Evolutionary conservation across 2,888 invertebrate species (phyloP).

Genomic region (Chesias legatella): DNA sequence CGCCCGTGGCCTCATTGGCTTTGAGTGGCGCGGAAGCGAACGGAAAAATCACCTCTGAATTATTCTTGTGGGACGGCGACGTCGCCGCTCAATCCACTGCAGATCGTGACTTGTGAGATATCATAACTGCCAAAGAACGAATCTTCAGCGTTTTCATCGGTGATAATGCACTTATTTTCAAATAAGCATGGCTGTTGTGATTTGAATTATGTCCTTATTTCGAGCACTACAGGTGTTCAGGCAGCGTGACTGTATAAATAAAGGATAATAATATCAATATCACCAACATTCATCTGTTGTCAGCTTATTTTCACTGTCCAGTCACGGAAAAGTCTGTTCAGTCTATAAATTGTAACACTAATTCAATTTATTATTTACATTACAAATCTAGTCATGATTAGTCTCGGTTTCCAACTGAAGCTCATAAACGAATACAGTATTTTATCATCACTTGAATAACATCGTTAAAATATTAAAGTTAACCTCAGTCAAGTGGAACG

Average conservation of each 20-base stretch:
- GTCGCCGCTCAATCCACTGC: constrained; percentile 24
- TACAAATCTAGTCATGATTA: too few relatives aligned
- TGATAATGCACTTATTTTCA: not conserved
- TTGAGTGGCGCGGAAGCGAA: constrained; percentile 46
- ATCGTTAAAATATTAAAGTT: constrained; percentile 41
- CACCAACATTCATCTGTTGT: too few relatives aligned
- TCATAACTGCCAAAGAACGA: constrained; percentile 2
- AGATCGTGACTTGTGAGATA: constrained; percentile 21
- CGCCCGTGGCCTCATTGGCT: constrained; percentile 43
- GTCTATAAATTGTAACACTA: too few relatives aligned
- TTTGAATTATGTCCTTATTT: constrained; percentile 6
- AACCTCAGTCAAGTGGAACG: constrained; percentile 37
- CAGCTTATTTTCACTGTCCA: too few relatives aligned
- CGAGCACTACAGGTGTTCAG: too few relatives aligned
- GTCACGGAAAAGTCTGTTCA: too few relatives aligned
- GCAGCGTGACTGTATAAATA: too few relatives aligned
- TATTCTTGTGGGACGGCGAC: constrained; percentile 38
- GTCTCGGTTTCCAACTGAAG: too few relatives aligned
- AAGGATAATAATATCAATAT: too few relatives aligned
- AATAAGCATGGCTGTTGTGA: not conserved
- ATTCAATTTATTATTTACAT: too few relatives aligned
- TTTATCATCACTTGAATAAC: constrained; percentile 17
- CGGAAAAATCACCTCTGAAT: constrained; percentile 48
- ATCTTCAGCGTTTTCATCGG: constrained; percentile 2
- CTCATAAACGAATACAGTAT: not conserved